A percentile compares a stretch with the other conserved stretches of the same genome.
Evolutionary conservation across 2,797 vertebrate species (phyloP).

Genomic region (Microchirus variegatus): DNA sequence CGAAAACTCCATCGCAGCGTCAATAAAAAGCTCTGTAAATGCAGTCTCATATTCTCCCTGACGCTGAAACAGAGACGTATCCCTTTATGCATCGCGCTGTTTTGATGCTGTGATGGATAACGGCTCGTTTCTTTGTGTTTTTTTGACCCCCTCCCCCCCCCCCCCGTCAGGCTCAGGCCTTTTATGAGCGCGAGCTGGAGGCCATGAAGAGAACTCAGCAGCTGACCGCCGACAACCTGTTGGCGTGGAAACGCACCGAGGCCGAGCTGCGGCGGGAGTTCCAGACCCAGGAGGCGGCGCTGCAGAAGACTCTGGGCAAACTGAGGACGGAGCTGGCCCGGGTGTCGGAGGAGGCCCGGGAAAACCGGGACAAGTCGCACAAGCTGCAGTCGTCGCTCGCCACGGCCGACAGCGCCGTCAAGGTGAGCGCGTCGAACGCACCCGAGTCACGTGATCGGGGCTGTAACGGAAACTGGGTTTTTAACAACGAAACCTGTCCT

Average conservation of each 20-base stretch:
- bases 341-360: constrained; percentile 91
- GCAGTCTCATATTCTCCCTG: background rate
- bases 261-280: constrained; percentile 92
- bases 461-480: no score
- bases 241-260: constrained; percentile 96
- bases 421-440: no score
- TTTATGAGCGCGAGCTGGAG: constrained; percentile 96
- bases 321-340: constrained; percentile 91
- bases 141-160: background rate
- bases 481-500: constrained; percentile 20
- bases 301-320: constrained; percentile 93
- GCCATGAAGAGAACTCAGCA: constrained; percentile 96
- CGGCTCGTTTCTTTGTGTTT: background rate
- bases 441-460: no score
- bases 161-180: constrained; percentile 84
- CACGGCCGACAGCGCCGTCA: constrained; percentile 84
- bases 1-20: no score
- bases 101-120: background rate
- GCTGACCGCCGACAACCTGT: constrained; percentile 93
- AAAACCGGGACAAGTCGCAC: constrained; percentile 90
- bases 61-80: background rate
- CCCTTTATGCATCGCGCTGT: background rate
- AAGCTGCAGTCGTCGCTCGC: constrained; percentile 89
- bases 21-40: no score
- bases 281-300: constrained; percentile 91